Conservation (phyloP, 2,113 vertebrate species). For the Anguilla rostrata region DNA sequence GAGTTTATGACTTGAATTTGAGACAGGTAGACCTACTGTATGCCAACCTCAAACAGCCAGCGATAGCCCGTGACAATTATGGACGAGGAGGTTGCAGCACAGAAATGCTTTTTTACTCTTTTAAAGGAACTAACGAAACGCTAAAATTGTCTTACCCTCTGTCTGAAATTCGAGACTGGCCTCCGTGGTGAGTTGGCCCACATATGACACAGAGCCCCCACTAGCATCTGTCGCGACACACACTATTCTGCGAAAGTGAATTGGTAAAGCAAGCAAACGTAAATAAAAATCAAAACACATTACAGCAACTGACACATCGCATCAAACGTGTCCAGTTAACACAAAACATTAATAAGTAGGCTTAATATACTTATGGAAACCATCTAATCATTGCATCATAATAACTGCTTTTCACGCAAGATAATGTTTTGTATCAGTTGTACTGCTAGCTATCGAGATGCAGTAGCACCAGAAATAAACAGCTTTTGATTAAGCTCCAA, state of each 20-base stretch:
- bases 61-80: too few relatives aligned
- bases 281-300: not conserved
- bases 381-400: not conserved
- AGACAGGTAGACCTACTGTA: too few relatives aligned
- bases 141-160: conserved; percentile 24
- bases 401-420: not conserved
- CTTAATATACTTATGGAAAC: not conserved
- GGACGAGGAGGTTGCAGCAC: not conserved
- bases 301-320: not conserved
- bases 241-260: conserved; percentile 32
- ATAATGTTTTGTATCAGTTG: too few relatives aligned
- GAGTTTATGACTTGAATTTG: too few relatives aligned
- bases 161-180: conserved; percentile 32
- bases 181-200: conserved; percentile 33
- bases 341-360: too few relatives aligned
- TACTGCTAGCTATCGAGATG: not conserved
- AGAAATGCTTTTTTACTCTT: not conserved
- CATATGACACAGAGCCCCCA: conserved; percentile 34
- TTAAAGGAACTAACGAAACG: not conserved
- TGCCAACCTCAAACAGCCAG: too few relatives aligned
- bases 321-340: not conserved
- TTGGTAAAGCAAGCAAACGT: not conserved
- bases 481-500: not conserved
- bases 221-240: conserved; percentile 37
- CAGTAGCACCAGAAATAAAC: not conserved